These are phyloP conservation scores for Xanthorhoe spadicearia DNA, from an alignment of 2,888 invertebrate species.

Conservation along the genomic window DNA sequence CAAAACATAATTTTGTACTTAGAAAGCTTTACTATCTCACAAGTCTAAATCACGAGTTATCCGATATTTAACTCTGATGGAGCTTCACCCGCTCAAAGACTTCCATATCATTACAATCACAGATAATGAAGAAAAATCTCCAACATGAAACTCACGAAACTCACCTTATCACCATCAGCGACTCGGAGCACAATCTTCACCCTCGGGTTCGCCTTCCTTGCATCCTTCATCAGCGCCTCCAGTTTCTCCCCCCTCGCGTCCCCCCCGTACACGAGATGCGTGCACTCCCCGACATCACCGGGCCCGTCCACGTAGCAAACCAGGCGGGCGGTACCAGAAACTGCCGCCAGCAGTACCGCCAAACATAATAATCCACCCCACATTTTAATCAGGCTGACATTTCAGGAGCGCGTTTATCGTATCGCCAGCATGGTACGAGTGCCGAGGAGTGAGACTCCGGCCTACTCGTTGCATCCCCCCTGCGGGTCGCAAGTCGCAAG, in stretches of 20 bases:
- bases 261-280: slow-evolving; percentile 80
- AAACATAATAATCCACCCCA: slow-evolving; percentile 71
- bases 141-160: slow-evolving; percentile 30
- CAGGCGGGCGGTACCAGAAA: slow-evolving; percentile 78
- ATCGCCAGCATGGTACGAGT: slow-evolving; percentile 74
- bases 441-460: slow-evolving; percentile 56
- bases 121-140: not conserved
- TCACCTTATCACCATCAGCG: slow-evolving; percentile 85
- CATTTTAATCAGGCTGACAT: slow-evolving; percentile 51
- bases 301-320: slow-evolving; percentile 76
- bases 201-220: slow-evolving; percentile 77
- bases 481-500: slow-evolving; percentile 59
- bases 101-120: no score
- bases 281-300: slow-evolving; percentile 70
- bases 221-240: slow-evolving; percentile 73
- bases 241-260: slow-evolving; percentile 75
- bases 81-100: not conserved
- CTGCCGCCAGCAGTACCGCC: slow-evolving; percentile 64
- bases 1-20: no score
- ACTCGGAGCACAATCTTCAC: slow-evolving; percentile 84
- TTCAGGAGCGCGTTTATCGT: slow-evolving; percentile 66
- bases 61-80: no score
- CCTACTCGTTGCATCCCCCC: slow-evolving; percentile 77
- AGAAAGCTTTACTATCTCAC: no score
- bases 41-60: no score